Evolutionary conservation across 2,113 vertebrate genomes (phyloP).

Genomic region (Centropus bengalensis): DNA sequence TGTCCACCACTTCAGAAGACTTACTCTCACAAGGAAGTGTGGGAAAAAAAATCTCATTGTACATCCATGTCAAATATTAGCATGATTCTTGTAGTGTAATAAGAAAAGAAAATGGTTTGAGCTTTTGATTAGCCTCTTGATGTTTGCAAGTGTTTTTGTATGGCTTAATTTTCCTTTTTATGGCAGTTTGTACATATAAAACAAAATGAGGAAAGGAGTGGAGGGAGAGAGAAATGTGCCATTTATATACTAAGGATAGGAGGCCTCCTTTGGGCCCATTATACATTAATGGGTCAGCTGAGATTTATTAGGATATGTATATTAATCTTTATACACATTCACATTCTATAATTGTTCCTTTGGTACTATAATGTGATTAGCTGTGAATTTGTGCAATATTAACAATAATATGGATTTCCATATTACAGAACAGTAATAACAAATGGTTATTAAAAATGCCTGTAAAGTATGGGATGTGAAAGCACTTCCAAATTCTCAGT

Average conservation of each 20-base stretch:
- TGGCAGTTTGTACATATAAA: constrained; percentile 66
- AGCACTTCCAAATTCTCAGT: constrained; percentile 20
- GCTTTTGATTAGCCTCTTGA: constrained; percentile 77
- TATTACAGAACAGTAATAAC: constrained; percentile 62
- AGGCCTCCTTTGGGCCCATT: constrained; percentile 77
- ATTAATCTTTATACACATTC: constrained; percentile 81
- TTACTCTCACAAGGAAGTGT: not conserved
- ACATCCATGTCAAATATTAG: constrained; percentile 56
- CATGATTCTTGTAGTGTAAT: constrained; percentile 52
- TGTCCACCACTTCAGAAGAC: not conserved
- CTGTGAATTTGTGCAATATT: constrained; percentile 78
- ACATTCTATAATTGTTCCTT: constrained; percentile 73
- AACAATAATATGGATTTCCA: constrained; percentile 69
- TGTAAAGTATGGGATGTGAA: constrained; percentile 50
- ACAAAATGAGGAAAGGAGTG: constrained; percentile 56
- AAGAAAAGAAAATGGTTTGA: constrained; percentile 67
- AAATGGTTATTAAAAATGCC: constrained; percentile 74
- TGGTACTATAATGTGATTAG: constrained; percentile 78
- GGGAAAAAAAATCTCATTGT: not conserved
- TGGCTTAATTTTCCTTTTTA: constrained; percentile 80
- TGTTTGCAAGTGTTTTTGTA: constrained; percentile 65
- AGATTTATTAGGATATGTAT: constrained; percentile 77
- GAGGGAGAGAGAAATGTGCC: constrained; percentile 65
- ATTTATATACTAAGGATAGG: constrained; percentile 73
- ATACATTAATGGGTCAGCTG: constrained; percentile 80